phyloP scores from a whole-genome alignment of 2,113 vertebrate genomes.

The Plestiodon gilberti region DNA sequence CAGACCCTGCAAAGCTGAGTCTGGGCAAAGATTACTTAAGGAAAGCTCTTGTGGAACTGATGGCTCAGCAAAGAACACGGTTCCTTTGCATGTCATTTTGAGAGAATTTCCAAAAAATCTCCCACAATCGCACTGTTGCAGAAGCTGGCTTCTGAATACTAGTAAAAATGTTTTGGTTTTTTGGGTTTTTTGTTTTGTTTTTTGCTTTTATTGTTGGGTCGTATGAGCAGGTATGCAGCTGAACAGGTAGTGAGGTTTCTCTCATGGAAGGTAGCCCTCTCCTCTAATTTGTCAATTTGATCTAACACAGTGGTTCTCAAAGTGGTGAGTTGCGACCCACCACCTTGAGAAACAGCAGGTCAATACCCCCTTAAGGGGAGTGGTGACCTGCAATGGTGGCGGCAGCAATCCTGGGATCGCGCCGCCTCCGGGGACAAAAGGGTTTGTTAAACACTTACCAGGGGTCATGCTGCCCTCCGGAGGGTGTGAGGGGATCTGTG shows the following conservation, averaged over 20 bases:
- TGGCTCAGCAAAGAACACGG: rapidly evolving
- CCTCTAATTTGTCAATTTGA: not conserved
- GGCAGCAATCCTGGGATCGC: no score
- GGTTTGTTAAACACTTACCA: no score
- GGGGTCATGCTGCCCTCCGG: no score
- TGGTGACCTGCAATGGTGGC: no score
- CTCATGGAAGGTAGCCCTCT: not conserved
- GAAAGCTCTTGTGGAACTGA: not conserved
- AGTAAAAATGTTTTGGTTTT: not conserved
- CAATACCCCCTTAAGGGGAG: no score
- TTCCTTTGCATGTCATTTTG: not conserved
- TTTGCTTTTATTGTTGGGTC: not conserved
- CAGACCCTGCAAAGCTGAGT: rapidly evolving
- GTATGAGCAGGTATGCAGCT: not conserved
- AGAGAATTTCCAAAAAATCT: not conserved
- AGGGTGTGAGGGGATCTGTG: no score
- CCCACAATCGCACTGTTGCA: not conserved
- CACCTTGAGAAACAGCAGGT: no score
- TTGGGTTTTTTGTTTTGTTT: not conserved
- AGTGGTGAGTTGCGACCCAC: no score
- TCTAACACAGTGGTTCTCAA: not conserved
- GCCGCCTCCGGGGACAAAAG: no score
- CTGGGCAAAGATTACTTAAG: rapidly evolving
- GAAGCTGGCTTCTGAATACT: not conserved
- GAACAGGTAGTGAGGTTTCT: not conserved